Conservation (phyloP, 2,888 invertebrate genomes). For the Brenthis hecate region DNA sequence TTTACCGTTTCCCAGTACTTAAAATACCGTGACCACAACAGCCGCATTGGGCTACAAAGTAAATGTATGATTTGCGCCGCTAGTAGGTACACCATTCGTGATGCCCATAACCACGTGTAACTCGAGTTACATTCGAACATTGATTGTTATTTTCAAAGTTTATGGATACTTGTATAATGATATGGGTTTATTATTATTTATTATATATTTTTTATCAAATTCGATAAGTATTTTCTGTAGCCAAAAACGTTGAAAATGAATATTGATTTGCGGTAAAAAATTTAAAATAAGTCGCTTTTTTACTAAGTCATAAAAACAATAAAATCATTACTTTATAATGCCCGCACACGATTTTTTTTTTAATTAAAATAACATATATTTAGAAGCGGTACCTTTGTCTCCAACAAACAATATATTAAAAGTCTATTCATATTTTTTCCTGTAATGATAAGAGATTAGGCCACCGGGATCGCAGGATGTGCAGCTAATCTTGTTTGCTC, state of each 20-base stretch:
- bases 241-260: no score
- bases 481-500: constrained; percentile 72
- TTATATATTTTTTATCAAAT: background rate
- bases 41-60: constrained; percentile 23
- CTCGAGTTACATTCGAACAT: constrained; percentile 32
- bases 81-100: constrained; percentile 35
- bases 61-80: constrained; percentile 38
- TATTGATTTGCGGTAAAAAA: no score
- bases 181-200: background rate
- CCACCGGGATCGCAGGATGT: constrained; percentile 79
- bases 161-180: constrained; percentile 6
- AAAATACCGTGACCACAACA: constrained; percentile 26
- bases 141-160: constrained; percentile 29
- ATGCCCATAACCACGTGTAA: constrained; percentile 40
- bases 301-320: no score
- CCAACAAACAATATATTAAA: constrained; percentile 52
- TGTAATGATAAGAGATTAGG: constrained; percentile 73
- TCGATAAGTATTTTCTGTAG: no score
- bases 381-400: constrained; percentile 58
- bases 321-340: background rate
- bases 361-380: background rate
- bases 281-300: no score
- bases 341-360: background rate
- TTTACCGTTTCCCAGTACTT: background rate
- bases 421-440: constrained; percentile 70